These are phyloP conservation scores for Ciona savignyi DNA, from an alignment of 23 tunicate species.

Conservation along the genomic window DNA sequence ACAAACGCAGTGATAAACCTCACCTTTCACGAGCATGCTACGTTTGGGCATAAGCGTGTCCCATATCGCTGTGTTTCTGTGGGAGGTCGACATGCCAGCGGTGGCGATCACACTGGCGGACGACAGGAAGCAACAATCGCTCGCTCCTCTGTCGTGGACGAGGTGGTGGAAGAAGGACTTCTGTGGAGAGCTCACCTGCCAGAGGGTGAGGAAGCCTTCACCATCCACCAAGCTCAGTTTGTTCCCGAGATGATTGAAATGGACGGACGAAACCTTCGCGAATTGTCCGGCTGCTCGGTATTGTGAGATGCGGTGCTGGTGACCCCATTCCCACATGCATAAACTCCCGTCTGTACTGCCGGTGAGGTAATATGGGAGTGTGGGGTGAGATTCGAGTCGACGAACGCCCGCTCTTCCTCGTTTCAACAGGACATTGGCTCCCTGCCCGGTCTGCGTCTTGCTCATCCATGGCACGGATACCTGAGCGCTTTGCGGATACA, in stretches of 20 bases:
- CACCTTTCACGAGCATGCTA: constrained; percentile 82
- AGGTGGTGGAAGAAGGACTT: constrained; percentile 54
- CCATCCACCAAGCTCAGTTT: constrained; percentile 74
- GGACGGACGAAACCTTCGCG: constrained; percentile 56
- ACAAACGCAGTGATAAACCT: no score
- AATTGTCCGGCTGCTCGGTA: constrained; percentile 46
- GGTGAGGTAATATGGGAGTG: constrained; percentile 76
- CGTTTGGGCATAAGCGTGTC: constrained; percentile 78
- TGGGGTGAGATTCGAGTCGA: constrained; percentile 86
- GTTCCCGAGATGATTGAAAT: constrained; percentile 76
- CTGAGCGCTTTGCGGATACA: constrained; percentile 15
- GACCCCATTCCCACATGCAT: constrained; percentile 98
- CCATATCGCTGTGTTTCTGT: constrained; percentile 76
- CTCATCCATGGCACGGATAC: constrained; percentile 22
- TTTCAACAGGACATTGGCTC: constrained; percentile 69
- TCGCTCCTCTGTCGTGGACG: constrained; percentile 60
- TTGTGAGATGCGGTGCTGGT: constrained; percentile 78
- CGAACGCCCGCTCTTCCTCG: constrained; percentile 41
- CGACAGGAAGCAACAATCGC: constrained; percentile 75
- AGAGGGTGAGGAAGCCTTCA: constrained; percentile 67
- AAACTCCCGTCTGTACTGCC: constrained; percentile 75
- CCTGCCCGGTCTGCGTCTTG: constrained; percentile 73
- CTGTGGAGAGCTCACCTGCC: constrained; percentile 62
- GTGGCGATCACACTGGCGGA: constrained; percentile 85
- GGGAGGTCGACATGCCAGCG: constrained; percentile 50